phyloP scores from a whole-genome alignment of 2,113 vertebrate species.

The Xiphias gladius region DNA sequence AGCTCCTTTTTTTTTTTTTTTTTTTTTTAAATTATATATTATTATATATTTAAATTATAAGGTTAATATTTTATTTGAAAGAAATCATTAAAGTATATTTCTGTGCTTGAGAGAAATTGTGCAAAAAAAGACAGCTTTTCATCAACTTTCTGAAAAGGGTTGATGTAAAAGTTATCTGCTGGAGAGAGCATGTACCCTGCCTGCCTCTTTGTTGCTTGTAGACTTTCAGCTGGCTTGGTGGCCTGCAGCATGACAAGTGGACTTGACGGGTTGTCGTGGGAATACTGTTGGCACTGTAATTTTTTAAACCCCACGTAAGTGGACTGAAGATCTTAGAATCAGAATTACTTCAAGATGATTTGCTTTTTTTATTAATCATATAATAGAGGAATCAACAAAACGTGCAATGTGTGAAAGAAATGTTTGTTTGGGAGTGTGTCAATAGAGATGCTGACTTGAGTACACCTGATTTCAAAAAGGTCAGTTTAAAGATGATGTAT shows the following conservation, averaged over 20 bases:
- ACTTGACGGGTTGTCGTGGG: not conserved
- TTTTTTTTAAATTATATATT: too few relatives aligned
- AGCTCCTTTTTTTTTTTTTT: not conserved
- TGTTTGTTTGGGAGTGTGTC: constrained; percentile 49
- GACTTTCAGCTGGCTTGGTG: constrained; percentile 15
- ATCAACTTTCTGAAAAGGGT: not conserved
- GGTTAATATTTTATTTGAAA: constrained; percentile 26
- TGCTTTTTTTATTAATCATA: constrained; percentile 6
- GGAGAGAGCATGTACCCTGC: constrained; percentile 7
- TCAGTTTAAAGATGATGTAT: constrained; percentile 26
- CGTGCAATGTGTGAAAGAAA: constrained; percentile 60
- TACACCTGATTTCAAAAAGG: not conserved
- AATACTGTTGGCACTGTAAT: not conserved
- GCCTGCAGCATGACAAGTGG: constrained; percentile 27
- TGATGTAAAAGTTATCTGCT: not conserved
- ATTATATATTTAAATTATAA: not conserved
- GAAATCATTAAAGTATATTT: constrained; percentile 8
- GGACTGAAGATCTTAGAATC: not conserved
- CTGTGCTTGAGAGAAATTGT: constrained; percentile 11
- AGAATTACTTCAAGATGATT: not conserved
- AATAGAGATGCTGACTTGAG: constrained; percentile 13
- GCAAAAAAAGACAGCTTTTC: not conserved
- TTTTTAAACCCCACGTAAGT: constrained; percentile 4
- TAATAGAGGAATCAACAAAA: constrained; percentile 26
- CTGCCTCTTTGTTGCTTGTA: constrained; percentile 41